phyloP scores from a whole-genome alignment of 1,140 invertebrate genomes.

The Tenebrio molitor region DNA sequence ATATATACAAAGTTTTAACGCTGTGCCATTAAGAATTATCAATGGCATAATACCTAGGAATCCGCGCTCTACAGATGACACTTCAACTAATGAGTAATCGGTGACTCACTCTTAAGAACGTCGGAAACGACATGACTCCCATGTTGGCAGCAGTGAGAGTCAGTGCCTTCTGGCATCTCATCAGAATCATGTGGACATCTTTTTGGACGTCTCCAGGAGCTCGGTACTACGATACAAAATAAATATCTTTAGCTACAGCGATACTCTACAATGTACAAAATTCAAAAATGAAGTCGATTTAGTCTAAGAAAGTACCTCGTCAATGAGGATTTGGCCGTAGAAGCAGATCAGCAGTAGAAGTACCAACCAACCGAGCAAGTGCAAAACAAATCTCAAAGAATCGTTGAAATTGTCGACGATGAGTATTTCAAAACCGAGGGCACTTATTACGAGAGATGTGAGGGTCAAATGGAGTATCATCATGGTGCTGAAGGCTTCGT shows the following conservation, averaged over 20 bases:
- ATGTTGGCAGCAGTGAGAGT: slow-evolving; percentile 55
- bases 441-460: slow-evolving; percentile 59
- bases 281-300: neutral
- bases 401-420: slow-evolving; percentile 57
- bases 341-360: slow-evolving; percentile 57
- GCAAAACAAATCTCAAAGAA: slow-evolving; percentile 57
- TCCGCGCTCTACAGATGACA: no score
- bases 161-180: slow-evolving; percentile 58
- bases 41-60: no score
- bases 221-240: slow-evolving; percentile 54
- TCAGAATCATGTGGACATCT: slow-evolving; percentile 54
- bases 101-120: slow-evolving; percentile 60
- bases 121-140: slow-evolving; percentile 56
- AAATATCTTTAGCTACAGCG: slow-evolving; percentile 54
- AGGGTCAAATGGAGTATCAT: slow-evolving; percentile 60
- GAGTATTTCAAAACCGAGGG: slow-evolving; percentile 59
- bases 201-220: slow-evolving; percentile 48
- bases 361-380: slow-evolving; percentile 59
- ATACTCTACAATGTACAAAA: slow-evolving; percentile 61
- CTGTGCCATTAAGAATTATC: no score
- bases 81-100: no score
- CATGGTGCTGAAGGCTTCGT: slow-evolving; percentile 57
- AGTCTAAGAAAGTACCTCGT: slow-evolving; percentile 46
- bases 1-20: no score
- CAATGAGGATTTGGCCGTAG: slow-evolving; percentile 58